Evolutionary conservation across 2,888 invertebrate genomes (phyloP), one percentile per base, ranked within the genome.

Genomic region (Pristionchus entomophagus): DNA sequence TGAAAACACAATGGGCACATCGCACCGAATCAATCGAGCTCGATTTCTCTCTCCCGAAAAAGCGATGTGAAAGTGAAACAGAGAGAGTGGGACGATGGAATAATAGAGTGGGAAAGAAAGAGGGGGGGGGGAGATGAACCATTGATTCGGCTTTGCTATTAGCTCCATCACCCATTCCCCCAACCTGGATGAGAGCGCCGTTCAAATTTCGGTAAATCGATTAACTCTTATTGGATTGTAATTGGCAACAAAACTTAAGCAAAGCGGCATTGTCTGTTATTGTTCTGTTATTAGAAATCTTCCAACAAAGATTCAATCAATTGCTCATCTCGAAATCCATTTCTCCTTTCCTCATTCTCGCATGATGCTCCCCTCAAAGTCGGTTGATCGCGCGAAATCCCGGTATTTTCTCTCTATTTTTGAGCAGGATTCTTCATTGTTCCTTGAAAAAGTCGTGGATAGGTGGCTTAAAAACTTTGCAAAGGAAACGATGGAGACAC

Each of bases 21-120:
- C n/a, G n/a, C n/a, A n/a, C n/a, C n/a, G n/a, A n/a, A n/a, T n/a
- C n/a, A n/a, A n/a, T n/a, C n/a, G n/a, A n/a, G n/a, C n/a, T n/a
- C n/a, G n/a, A n/a, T n/a, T n/a, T n/a, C n/a, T n/a, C n/a, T n/a
- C n/a, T n/a, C n/a, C n/a, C n/a, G n/a, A n/a, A n/a, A n/a, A n/a
- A n/a, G n/a, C n/a, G n/a, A n/a, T n/a, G 56, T 22, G 41, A 73
- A 73, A 73, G 73, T n/a, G 73, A 73, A 45, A 73, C 41, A 45
- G 35, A 22, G 65, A 69, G 17, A 32, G 62, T 14, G 2, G 62
- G 73, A 6, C 45, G 73, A 5, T 38, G 73, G 45, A 45, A 73
- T 73, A 73, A 73, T 73, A 73, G 73, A 41, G 73, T 35, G 65
- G 1, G 32, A 5, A 6, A n/a, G n/a, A n/a, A 19, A 65, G 35